phyloP scores from a whole-genome alignment of 1,140 invertebrate species.

The Drosophila ananassae region DNA sequence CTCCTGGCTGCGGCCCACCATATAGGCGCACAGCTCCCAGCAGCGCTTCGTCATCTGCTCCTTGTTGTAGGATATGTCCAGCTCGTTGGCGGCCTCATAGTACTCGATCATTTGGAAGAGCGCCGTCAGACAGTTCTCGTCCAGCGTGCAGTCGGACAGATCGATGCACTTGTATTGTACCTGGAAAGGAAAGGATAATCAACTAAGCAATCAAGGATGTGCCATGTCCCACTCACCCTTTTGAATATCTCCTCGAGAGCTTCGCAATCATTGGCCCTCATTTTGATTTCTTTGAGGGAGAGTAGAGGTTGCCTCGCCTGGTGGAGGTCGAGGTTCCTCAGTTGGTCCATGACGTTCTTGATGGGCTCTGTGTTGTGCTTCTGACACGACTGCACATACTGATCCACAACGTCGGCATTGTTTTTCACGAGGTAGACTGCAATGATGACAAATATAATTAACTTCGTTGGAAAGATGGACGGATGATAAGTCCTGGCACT shows the following conservation, averaged over 20 bases:
- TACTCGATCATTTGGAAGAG: slow-evolving; percentile 97
- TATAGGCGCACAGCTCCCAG: slow-evolving; percentile 87
- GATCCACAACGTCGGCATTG: slow-evolving; percentile 86
- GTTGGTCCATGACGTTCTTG: slow-evolving; percentile 88
- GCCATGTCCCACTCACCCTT: slow-evolving; percentile 84
- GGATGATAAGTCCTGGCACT: no score
- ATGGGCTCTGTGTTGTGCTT: slow-evolving; percentile 89
- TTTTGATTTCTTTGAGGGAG: slow-evolving; percentile 85
- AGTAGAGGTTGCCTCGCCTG: slow-evolving; percentile 85
- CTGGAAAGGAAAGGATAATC: slow-evolving; percentile 23
- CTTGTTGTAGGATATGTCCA: slow-evolving; percentile 91
- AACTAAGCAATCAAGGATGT: neutral
- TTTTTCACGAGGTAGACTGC: slow-evolving; percentile 70
- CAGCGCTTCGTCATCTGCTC: slow-evolving; percentile 88
- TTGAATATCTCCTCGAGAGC: slow-evolving; percentile 91
- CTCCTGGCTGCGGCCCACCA: slow-evolving; percentile 77
- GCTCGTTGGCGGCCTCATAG: slow-evolving; percentile 91
- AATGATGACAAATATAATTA: slow-evolving; percentile 15
- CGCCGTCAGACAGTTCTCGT: slow-evolving; percentile 84
- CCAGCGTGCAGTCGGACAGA: slow-evolving; percentile 73
- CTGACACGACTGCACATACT: slow-evolving; percentile 89
- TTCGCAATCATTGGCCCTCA: slow-evolving; percentile 88
- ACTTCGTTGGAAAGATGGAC: neutral
- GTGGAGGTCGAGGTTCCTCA: slow-evolving; percentile 86
- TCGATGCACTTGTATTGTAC: slow-evolving; percentile 83